Evolutionary conservation across 1,140 invertebrate species (phyloP).

Genomic region (Aphaenogaster floridana): DNA sequence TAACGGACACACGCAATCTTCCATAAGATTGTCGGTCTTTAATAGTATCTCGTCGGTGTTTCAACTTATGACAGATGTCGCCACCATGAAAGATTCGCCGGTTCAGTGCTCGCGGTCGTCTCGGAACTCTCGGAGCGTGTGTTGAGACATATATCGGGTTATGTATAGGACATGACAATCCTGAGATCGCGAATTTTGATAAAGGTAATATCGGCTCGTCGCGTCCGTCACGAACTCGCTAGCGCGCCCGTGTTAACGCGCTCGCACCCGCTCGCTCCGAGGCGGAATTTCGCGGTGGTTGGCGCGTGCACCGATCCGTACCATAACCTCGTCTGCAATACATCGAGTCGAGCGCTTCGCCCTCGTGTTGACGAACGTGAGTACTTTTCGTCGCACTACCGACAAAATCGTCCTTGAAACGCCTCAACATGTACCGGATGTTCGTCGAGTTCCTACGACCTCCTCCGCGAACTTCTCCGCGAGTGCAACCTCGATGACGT

Average conservation of each 20-base stretch:
- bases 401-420: background rate
- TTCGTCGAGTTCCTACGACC: background rate
- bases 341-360: background rate
- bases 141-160: background rate
- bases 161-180: background rate
- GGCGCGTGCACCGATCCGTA: background rate
- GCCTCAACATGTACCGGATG: background rate
- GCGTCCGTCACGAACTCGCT: too few species aligned
- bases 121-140: too few species aligned
- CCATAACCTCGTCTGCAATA: background rate
- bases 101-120: background rate
- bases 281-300: background rate
- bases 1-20: too few species aligned
- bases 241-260: background rate
- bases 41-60: too few species aligned
- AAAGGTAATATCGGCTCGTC: background rate
- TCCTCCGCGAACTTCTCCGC: background rate
- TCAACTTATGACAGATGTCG: conserved; percentile 14
- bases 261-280: background rate
- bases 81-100: background rate
- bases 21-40: too few species aligned
- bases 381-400: background rate
- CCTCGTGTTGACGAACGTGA: background rate
- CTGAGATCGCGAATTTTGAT: background rate
- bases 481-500: background rate